phyloP scores from a whole-genome alignment of 2,113 vertebrate genomes.

The Nerophis lumbriciformis region DNA sequence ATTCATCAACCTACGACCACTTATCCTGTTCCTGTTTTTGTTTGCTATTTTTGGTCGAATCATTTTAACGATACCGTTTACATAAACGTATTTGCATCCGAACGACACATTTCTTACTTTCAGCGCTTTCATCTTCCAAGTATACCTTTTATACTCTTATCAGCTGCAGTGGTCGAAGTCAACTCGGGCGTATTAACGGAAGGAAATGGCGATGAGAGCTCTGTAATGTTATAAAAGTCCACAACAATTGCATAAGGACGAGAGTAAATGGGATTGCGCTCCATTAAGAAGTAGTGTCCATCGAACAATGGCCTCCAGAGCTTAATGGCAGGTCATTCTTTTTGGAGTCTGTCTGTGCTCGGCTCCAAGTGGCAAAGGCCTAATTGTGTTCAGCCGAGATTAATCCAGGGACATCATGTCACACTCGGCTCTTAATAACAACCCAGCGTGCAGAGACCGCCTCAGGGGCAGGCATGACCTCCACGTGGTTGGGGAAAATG shows the following conservation, averaged over 20 bases:
- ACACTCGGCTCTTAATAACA: slow-evolving; percentile 15
- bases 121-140: no score
- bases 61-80: no score
- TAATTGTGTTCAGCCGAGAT: slow-evolving; percentile 27
- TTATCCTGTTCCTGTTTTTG: no score
- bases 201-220: slow-evolving; percentile 23
- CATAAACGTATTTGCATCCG: no score
- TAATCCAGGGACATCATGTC: slow-evolving; percentile 14
- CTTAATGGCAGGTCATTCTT: slow-evolving; percentile 41
- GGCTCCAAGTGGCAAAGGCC: slow-evolving; percentile 9
- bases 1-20: no score
- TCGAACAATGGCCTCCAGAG: slow-evolving; percentile 28
- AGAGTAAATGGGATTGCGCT: slow-evolving; percentile 46
- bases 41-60: no score
- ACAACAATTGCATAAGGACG: slow-evolving; percentile 22
- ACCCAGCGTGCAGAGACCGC: slow-evolving; percentile 9
- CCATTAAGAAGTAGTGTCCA: slow-evolving; percentile 43
- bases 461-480: slow-evolving; percentile 17
- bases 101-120: no score
- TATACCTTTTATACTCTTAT: no score
- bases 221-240: slow-evolving; percentile 16
- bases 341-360: slow-evolving; percentile 22
- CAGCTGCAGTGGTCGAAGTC: background rate
- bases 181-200: slow-evolving; percentile 22
- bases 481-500: slow-evolving; percentile 4